Evolutionary conservation across 2,113 vertebrate species (phyloP).

Genomic region (Thunnus maccoyii): DNA sequence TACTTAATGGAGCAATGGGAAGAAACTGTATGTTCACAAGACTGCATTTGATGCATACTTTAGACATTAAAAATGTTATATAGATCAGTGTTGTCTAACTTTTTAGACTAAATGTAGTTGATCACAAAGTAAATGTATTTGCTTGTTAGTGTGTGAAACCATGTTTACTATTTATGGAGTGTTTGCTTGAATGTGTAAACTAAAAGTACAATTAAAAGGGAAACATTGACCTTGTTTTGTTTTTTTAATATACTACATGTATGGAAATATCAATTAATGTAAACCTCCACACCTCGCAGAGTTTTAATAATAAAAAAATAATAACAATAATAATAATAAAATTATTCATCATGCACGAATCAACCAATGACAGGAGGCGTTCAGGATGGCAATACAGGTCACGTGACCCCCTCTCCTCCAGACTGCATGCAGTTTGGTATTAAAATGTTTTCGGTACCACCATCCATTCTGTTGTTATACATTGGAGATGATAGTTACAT

Average conservation of each 20-base stretch:
- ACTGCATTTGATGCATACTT: neutral
- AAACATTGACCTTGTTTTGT: too few species aligned
- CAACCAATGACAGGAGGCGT: constrained; percentile 64
- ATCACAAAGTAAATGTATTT: neutral
- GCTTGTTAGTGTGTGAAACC: neutral
- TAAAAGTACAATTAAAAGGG: too few species aligned
- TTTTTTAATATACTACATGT: neutral
- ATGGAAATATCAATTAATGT: too few species aligned
- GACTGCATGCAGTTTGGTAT: constrained; percentile 80
- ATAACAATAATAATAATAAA: constrained; percentile 10
- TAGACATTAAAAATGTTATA: too few species aligned
- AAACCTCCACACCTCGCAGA: neutral
- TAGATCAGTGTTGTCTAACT: too few species aligned
- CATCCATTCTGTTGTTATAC: constrained; percentile 60
- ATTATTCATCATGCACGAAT: constrained; percentile 2
- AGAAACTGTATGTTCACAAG: neutral
- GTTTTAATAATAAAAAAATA: neutral
- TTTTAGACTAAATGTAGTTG: neutral
- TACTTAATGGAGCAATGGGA: neutral
- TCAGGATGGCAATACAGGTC: constrained; percentile 67
- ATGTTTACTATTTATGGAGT: too few species aligned
- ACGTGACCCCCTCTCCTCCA: constrained; percentile 75
- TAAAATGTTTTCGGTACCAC: constrained; percentile 80
- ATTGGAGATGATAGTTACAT: constrained; percentile 56
- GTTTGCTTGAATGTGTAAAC: too few species aligned